phyloP scores from a whole-genome alignment of 2,888 invertebrate genomes.

The Xylocampa areola region DNA sequence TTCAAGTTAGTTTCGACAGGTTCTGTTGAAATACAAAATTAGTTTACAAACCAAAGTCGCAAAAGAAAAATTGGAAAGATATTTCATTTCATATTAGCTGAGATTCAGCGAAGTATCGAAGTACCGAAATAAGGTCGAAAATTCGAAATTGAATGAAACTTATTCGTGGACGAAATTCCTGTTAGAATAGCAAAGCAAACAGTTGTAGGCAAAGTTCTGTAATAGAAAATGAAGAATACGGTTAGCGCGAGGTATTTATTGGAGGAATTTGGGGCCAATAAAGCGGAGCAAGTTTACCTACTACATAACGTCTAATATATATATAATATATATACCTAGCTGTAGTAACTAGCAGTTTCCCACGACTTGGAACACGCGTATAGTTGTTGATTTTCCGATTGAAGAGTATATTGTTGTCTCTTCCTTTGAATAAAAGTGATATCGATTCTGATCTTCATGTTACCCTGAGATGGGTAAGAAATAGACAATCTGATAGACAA shows the following conservation, averaged over 20 bases:
- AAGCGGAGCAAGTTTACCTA: conserved; percentile 43
- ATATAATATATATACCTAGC: too few relatives aligned
- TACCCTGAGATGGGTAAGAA: too few relatives aligned
- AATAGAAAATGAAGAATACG: conserved; percentile 52
- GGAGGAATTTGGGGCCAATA: conserved; percentile 60
- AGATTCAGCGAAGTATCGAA: conserved; percentile 28
- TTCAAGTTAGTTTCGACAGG: conserved; percentile 30
- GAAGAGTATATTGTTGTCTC: too few relatives aligned
- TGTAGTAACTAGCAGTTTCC: too few relatives aligned
- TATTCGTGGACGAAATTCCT: conserved; percentile 42
- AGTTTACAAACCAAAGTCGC: conserved; percentile 39
- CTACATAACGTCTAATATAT: background rate
- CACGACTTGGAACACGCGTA: too few relatives aligned
- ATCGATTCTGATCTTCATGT: too few relatives aligned
- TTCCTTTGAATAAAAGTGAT: too few relatives aligned
- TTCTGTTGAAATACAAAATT: conserved; percentile 35
- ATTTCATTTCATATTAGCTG: conserved; percentile 30
- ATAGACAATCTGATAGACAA: too few relatives aligned
- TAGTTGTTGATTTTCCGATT: too few relatives aligned
- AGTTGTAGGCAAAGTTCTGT: conserved; percentile 48
- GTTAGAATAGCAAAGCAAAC: conserved; percentile 42
- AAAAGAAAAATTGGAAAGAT: conserved; percentile 37
- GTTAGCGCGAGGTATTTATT: conserved; percentile 58
- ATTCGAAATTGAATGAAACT: conserved; percentile 34
- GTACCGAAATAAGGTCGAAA: conserved; percentile 14